Conservation (phyloP, 64 coral and sea anemone genomes). For the Stichodactyla mertensii region DNA sequence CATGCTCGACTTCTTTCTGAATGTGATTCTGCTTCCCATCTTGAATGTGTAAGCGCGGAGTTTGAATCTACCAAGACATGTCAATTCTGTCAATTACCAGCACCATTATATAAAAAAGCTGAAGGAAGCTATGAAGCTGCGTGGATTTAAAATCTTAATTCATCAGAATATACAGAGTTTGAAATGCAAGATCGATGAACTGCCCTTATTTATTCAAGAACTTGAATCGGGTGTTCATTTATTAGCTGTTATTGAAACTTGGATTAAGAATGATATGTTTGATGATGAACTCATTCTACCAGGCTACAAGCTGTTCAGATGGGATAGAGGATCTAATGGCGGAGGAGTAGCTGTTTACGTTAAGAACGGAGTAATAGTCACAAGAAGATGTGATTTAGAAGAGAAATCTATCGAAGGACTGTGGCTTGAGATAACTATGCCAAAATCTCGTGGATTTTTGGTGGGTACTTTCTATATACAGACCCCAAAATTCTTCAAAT, state of each 20-base stretch:
- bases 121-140: not conserved
- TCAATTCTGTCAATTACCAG: not conserved
- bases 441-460: constrained; percentile 55
- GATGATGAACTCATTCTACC: constrained; percentile 32
- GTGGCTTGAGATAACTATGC: constrained; percentile 53
- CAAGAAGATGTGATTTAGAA: constrained; percentile 47
- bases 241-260: constrained; percentile 49
- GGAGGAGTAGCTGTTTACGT: constrained; percentile 48
- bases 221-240: not conserved
- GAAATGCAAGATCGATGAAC: not conserved
- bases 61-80: constrained; percentile 23
- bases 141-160: not conserved
- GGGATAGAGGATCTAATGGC: constrained; percentile 33
- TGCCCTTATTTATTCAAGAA: not conserved
- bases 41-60: constrained; percentile 19
- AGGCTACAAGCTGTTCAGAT: constrained; percentile 40
- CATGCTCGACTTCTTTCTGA: constrained; percentile 9
- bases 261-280: constrained; percentile 12
- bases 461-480: not conserved
- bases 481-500: constrained; percentile 12
- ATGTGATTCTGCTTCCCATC: constrained; percentile 23
- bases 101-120: not conserved
- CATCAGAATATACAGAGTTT: not conserved
- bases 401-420: constrained; percentile 32
- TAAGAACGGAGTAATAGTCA: constrained; percentile 33